These are phyloP conservation scores for Drosophila lini DNA, from an alignment of 1,140 invertebrate species.

Conservation along the genomic window DNA sequence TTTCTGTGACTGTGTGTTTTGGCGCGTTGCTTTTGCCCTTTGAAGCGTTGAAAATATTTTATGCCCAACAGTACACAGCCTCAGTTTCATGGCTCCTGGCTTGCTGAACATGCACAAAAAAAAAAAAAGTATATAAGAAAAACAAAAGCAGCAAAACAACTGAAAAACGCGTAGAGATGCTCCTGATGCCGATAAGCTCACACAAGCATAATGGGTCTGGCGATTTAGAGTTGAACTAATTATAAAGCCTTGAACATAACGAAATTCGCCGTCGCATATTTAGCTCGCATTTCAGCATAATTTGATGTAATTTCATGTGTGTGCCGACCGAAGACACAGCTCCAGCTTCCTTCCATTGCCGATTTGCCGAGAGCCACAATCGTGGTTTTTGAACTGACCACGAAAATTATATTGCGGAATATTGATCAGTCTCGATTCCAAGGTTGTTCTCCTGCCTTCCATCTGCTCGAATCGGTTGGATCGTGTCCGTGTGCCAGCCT, in stretches of 20 bases:
- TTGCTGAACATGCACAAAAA: constrained; percentile 54
- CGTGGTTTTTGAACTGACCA: constrained; percentile 65
- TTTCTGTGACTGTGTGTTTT: not conserved
- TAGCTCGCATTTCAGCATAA: constrained; percentile 79
- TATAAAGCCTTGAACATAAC: constrained; percentile 43
- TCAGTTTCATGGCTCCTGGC: constrained; percentile 14
- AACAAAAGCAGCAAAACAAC: constrained; percentile 6
- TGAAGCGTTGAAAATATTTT: constrained; percentile 74
- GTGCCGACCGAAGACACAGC: not conserved
- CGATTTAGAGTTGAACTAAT: constrained; percentile 47
- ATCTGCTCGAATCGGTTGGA: constrained; percentile 5
- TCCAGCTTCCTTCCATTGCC: constrained; percentile 25
- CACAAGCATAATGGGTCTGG: constrained; percentile 18
- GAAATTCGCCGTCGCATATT: constrained; percentile 60
- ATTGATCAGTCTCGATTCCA: constrained; percentile 75
- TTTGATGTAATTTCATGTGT: constrained; percentile 73
- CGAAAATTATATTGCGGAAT: constrained; percentile 72
- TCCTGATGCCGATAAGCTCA: constrained; percentile 55
- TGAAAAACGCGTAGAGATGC: constrained; percentile 54
- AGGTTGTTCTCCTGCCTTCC: constrained; percentile 51
- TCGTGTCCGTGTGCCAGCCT: constrained; percentile 1
- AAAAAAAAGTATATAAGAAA: constrained; percentile 1
- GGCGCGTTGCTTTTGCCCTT: constrained; percentile 40
- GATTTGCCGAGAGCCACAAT: constrained; percentile 54
- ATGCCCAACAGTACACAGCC: constrained; percentile 45